Conservation (phyloP, 2,113 vertebrate species). For the Galeopterus variegatus region DNA sequence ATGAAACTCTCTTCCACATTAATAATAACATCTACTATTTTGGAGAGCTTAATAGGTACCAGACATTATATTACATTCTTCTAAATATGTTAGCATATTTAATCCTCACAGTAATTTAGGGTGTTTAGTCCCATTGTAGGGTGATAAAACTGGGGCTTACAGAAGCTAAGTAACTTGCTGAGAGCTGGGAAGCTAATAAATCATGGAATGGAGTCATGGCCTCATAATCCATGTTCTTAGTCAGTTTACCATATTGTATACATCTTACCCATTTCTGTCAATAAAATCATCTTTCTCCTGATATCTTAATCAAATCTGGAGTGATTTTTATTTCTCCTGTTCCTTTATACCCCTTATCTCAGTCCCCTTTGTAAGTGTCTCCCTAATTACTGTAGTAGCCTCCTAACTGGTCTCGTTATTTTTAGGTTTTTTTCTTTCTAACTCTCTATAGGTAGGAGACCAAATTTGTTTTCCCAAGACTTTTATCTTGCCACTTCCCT, state of each 20-base stretch:
- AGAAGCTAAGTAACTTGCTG: slow-evolving; percentile 50
- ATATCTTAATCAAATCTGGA: background rate
- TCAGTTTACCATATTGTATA: background rate
- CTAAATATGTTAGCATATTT: slow-evolving; percentile 19
- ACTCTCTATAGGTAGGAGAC: background rate
- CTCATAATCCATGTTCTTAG: slow-evolving; percentile 24
- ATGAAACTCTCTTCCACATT: background rate
- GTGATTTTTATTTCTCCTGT: background rate
- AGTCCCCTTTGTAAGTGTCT: background rate
- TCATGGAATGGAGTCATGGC: background rate
- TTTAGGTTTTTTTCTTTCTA: slow-evolving; percentile 37
- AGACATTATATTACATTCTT: background rate
- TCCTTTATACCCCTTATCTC: slow-evolving; percentile 28
- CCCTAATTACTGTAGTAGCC: background rate
- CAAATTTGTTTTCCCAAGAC: slow-evolving; percentile 48
- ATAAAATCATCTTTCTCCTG: slow-evolving; percentile 23
- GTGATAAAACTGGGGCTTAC: background rate
- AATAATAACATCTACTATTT: background rate
- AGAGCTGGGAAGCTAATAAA: background rate
- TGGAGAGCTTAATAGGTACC: background rate
- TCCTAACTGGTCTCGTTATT: background rate
- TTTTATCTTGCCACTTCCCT: slow-evolving; percentile 6
- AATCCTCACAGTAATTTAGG: background rate
- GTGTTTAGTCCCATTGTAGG: background rate
- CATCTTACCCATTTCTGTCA: background rate